Percentiles rank a stretch among this genome's conserved stretches.
phyloP scores from a whole-genome alignment of 1,140 invertebrate species.

The Aradophagus sp. region DNA sequence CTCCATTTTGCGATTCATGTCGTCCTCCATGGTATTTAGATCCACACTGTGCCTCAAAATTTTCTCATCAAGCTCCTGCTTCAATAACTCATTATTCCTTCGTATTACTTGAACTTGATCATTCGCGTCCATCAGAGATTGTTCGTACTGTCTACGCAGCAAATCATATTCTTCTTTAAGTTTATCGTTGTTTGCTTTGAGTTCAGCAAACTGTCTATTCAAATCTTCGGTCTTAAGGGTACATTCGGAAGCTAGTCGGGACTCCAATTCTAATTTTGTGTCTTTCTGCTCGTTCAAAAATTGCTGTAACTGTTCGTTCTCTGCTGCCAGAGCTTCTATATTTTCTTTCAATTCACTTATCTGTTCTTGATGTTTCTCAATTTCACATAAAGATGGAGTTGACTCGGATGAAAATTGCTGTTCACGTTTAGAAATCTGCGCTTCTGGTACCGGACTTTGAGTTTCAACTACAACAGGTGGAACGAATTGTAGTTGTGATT shows the following conservation, averaged over 20 bases:
- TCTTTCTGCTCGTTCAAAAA: conserved; percentile 78
- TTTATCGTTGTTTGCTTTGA: conserved; percentile 56
- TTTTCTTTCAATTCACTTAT: conserved; percentile 75
- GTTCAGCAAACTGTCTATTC: conserved; percentile 45
- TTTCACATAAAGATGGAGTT: conserved; percentile 28
- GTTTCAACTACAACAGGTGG: too few species aligned
- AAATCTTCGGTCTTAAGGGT: conserved; percentile 53
- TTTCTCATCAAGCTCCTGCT: conserved; percentile 53
- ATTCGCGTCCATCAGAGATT: conserved; percentile 62
- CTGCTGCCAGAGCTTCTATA: conserved; percentile 78
- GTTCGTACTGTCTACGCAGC: conserved; percentile 62
- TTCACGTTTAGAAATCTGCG: neutral
- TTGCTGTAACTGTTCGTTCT: conserved; percentile 83
- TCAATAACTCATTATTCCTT: conserved; percentile 57
- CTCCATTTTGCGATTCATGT: conserved; percentile 36
- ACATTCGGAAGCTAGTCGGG: conserved; percentile 51
- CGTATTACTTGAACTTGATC: conserved; percentile 61
- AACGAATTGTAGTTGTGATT: conserved; percentile 39
- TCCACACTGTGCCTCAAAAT: conserved; percentile 13
- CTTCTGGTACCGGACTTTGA: too few species aligned
- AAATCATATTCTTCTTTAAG: conserved; percentile 60
- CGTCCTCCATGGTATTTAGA: conserved; percentile 10
- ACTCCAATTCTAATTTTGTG: conserved; percentile 61
- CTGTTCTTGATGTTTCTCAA: conserved; percentile 64
- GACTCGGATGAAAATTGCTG: conserved; percentile 2